Evolutionary conservation across 2,113 vertebrate genomes (phyloP).

Genomic region (mouse (Mus musculus)): DNA sequence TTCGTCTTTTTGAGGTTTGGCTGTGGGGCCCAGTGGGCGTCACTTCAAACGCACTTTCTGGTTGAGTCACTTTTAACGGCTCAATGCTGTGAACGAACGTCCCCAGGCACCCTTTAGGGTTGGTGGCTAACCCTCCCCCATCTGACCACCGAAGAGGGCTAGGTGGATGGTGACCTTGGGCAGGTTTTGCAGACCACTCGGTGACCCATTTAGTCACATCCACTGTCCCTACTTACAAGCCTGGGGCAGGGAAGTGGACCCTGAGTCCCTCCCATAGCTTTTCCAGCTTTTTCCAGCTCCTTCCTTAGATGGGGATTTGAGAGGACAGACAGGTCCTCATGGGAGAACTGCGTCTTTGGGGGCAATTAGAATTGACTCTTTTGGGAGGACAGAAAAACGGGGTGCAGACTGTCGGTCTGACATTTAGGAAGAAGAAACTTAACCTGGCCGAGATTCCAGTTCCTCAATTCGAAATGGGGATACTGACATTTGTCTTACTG

Average conservation of each 20-base stretch:
- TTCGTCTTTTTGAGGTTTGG: conserved; percentile 88
- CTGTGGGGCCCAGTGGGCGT: conserved; percentile 77
- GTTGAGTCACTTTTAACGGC: conserved; percentile 88
- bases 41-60: conserved; percentile 85
- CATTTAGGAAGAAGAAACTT: conserved; percentile 75
- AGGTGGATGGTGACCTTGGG: neutral
- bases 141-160: neutral
- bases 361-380: neutral
- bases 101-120: neutral
- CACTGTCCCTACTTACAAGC: neutral
- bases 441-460: conserved; percentile 48
- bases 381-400: conserved; percentile 1
- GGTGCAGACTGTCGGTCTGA: neutral
- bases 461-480: conserved; percentile 59
- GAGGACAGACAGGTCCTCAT: neutral
- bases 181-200: neutral
- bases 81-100: conserved; percentile 47
- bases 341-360: neutral
- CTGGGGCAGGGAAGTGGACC: neutral
- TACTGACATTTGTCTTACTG: conserved; percentile 14
- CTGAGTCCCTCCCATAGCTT: neutral
- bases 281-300: neutral
- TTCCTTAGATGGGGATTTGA: neutral
- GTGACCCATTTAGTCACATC: neutral
- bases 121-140: neutral